Evolutionary conservation across 2,113 vertebrate genomes (phyloP), one percentile per base, ranked within the genome.

Genomic region (Charina bottae): DNA sequence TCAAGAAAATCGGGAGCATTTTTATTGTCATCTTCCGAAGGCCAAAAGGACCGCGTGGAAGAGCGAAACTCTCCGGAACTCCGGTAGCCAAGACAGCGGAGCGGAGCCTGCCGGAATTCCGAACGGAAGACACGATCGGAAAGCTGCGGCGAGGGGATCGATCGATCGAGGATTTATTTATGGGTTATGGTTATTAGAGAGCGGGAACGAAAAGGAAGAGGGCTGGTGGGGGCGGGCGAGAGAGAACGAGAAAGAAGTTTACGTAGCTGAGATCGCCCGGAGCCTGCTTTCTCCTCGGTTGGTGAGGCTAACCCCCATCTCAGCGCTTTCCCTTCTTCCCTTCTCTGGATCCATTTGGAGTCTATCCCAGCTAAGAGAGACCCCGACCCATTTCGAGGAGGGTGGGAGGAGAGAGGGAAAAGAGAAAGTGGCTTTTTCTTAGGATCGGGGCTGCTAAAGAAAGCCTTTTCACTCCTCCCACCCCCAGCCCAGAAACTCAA

Each of bases 171-270:
- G 12, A 8, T n/a, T 60, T 84, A 59, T 64, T 83, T 83, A 26
- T 56, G 54, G 54, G 78, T 83, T 83, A 17, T 3, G 53, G 37
- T 90, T 83, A 58, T 37, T 54, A 72, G n/a, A 33, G n/a, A 72
- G 68, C 68, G 33, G 13, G 68, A 33, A 33, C 68, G n/a, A n/a
- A 72, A 33, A 37, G 15, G 85, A 87, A 37, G 95, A 93, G 91
- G 95, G 95, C 93, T 96, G 86, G 93, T 56, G 92, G 94, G 93
- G 1, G 9, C 10, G 4, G 96, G 53, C 46, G 68, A 85, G 68
- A 58, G 11, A 6, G 53, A 49, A 72, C 68, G 62, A 87, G 15
- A 87, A 28, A 90, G 94, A 94, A 96, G 92, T 90, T 87, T 90
- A 83, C 68, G 21, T 3, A 49, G 64, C 53, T 12, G 0, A 23